These are phyloP conservation scores for Carassius carassius DNA, from an alignment of 2,113 vertebrate genomes.

Conservation along the genomic window DNA sequence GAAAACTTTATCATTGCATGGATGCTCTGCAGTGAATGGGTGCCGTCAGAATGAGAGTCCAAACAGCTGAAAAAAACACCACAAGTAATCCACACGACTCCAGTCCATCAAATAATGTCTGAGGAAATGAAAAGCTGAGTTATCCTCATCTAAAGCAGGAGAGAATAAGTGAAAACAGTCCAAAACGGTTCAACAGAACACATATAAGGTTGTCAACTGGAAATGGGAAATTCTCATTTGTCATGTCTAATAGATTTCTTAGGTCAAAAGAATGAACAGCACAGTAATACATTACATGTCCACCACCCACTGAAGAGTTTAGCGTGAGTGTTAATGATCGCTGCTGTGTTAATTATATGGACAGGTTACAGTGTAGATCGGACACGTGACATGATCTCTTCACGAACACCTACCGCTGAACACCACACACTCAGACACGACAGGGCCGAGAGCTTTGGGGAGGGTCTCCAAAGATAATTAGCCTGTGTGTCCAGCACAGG, in stretches of 20 bases:
- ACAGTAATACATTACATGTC: not conserved
- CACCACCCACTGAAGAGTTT: slow-evolving; percentile 24
- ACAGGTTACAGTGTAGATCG: slow-evolving; percentile 22
- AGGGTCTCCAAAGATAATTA: not conserved
- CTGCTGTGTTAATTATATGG: slow-evolving; percentile 19
- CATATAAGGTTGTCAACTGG: not conserved
- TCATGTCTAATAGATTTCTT: not conserved
- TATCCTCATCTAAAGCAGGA: too few species aligned
- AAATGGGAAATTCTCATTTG: not conserved
- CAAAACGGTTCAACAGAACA: too few species aligned
- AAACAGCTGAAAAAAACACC: too few species aligned
- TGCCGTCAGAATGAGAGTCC: too few species aligned
- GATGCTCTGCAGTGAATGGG: too few species aligned
- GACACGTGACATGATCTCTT: slow-evolving; percentile 11
- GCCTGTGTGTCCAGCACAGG: slow-evolving; percentile 3
- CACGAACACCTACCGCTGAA: slow-evolving; percentile 60
- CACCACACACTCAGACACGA: not conserved
- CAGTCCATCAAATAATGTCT: too few species aligned
- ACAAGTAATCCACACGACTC: too few species aligned
- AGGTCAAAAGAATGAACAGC: not conserved
- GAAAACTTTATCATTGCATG: not conserved
- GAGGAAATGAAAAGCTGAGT: too few species aligned
- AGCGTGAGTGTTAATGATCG: slow-evolving; percentile 30
- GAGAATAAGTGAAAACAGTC: too few species aligned
- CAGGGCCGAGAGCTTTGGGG: not conserved